phyloP scores from a whole-genome alignment of 2,113 vertebrate genomes.

The Zingel zingel region DNA sequence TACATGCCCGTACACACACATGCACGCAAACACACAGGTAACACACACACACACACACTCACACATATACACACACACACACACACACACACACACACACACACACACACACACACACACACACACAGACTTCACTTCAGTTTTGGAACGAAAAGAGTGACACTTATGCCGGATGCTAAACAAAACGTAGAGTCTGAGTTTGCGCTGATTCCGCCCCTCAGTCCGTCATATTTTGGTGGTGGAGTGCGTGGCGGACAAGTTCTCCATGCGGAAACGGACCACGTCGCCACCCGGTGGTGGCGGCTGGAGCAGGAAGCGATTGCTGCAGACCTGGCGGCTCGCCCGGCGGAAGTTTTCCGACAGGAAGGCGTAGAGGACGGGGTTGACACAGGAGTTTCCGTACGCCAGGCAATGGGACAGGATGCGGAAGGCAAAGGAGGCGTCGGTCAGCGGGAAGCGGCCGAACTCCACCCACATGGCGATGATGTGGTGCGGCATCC shows the following conservation, averaged over 20 bases:
- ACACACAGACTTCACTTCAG: not conserved
- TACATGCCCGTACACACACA: no score
- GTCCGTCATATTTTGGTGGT: constrained; percentile 70
- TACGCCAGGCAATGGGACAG: constrained; percentile 88
- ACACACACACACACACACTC: not conserved
- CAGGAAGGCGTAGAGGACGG: constrained; percentile 89
- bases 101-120: not conserved
- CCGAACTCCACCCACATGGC: constrained; percentile 90
- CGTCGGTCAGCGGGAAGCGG: constrained; percentile 83
- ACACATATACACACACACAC: not conserved
- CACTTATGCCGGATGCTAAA: no score
- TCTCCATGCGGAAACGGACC: constrained; percentile 84
- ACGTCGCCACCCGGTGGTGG: constrained; percentile 56
- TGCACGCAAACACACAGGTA: not conserved
- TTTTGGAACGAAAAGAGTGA: no score
- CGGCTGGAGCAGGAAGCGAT: constrained; percentile 61
- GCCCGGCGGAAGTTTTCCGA: constrained; percentile 89
- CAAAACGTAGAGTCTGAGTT: no score
- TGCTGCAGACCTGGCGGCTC: constrained; percentile 83
- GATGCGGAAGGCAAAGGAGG: constrained; percentile 88
- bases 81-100: no score
- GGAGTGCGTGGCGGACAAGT: constrained; percentile 85
- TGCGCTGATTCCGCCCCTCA: no score
- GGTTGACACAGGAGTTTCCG: constrained; percentile 89
- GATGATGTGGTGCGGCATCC: constrained; percentile 90